Base-by-base conservation (phyloP, 2,888 invertebrate species). In the Aporophyla nigra region DNA sequence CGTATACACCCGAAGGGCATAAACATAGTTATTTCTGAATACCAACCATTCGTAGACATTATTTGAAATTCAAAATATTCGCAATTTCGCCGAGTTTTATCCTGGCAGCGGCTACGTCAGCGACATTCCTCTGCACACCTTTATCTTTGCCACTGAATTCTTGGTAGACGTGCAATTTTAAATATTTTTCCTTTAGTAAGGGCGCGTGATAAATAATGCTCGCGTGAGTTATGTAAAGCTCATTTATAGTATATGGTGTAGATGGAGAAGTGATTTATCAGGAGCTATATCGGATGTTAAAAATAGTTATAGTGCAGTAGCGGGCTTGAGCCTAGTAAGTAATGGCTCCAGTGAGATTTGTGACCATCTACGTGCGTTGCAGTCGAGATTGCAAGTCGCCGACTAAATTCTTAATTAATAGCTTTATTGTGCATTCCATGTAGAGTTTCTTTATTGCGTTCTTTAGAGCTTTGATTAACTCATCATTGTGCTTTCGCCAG, bases 21-120 rank as follows among this genome's bases (percentile, higher is more conserved):
- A 76, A 85, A 87, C 83, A 77, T 72, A 82, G 86, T 88, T 87
- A 87, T 87, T 88, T 83, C 80, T 82, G 80, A 84, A 88, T 87
- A 87, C 86, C 89, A 76, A 54, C 76, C 82, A 76, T 83, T 80
- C 80, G 77, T 86, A 84, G 88, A 80, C 80, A 76, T 88, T 87
- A 85, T 87, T 87, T 83, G 87, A 87, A 87, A 89, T 88, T 88
- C 86, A 80, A 82, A 86, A 89, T 88, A 88, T 88, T 88, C 83
- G 84, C 88, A 89, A 87, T 88, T 88, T 88, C 83, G 67, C 79
- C 78, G 83, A 89, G 87, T 88, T 87, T 88, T 88, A 86, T 88
- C 79, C 58, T 74, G 51, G 80, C 75, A 82, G 81, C 76, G 74
- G 83, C 77, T 76, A 77, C 75, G 78, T 78, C 84, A 87, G 84